Percentiles rank a stretch among this genome's conserved stretches.
These are phyloP conservation scores for Larimichthys crocea DNA, from an alignment of 2,113 vertebrate genomes.

Conservation along the genomic window DNA sequence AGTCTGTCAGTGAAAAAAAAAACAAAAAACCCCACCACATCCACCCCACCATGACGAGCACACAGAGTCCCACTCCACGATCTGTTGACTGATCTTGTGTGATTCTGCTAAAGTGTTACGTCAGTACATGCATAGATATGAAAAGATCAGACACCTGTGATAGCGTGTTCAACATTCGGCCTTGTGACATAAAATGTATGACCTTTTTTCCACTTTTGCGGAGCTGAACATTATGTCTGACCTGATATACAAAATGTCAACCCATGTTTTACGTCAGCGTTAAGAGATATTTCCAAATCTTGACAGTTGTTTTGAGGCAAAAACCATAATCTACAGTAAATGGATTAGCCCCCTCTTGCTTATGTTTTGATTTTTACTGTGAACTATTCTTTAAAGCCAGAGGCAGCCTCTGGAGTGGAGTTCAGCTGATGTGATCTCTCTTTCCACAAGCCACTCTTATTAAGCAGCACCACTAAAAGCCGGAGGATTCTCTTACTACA, in stretches of 20 bases:
- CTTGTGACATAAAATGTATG: neutral
- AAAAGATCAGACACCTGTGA: conserved; percentile 24
- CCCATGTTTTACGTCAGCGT: neutral
- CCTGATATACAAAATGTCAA: neutral
- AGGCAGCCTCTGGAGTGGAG: conserved; percentile 66
- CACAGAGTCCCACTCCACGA: conserved; percentile 32
- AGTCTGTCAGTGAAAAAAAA: conserved; percentile 43
- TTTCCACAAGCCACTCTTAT: conserved; percentile 75
- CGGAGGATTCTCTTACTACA: conserved; percentile 80
- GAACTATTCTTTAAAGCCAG: conserved; percentile 50
- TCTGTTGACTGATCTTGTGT: conserved; percentile 33
- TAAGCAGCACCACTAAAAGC: conserved; percentile 80
- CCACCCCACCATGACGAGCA: conserved; percentile 21
- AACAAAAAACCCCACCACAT: conserved; percentile 43
- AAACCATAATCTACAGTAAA: conserved; percentile 28
- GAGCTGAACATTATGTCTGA: neutral
- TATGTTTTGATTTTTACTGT: conserved; percentile 61
- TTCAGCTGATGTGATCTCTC: conserved; percentile 70
- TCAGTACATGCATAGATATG: neutral
- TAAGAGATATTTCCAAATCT: conserved; percentile 18
- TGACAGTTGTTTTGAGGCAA: neutral
- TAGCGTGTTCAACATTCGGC: conserved; percentile 1
- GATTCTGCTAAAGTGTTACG: conserved; percentile 26
- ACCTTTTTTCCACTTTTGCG: conserved; percentile 19
- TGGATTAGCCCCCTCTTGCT: conserved; percentile 18